Evolutionary conservation across 2,888 invertebrate genomes (phyloP), one percentile per base, ranked within the genome.

Genomic region (Lepidocyrtinus sp.): DNA sequence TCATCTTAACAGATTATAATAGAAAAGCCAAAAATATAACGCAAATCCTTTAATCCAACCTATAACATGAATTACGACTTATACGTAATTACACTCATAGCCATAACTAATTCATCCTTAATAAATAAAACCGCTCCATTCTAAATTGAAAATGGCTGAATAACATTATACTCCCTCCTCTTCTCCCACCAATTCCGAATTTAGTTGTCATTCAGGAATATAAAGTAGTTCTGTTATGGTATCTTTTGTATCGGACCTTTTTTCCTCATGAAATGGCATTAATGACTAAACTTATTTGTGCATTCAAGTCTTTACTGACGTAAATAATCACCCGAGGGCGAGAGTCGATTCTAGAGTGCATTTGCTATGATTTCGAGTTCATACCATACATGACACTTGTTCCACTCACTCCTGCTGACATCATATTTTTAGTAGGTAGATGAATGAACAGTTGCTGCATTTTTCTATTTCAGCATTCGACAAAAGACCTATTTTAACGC

Each of bases 351-450:
- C n/a, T n/a, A n/a, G 36, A 36, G 12, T 36, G 36, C 36, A 36
- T 36, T 36, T 12, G 12, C 36, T 55, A n/a, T 2, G 55, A 55
- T 55, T 55, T 55, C 3, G n/a, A 12, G 9, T 55, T n/a, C 15
- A 55, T 9, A 7, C 17, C 55, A 55, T 55, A 55, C 55, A 55
- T 55, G 55, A 55, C 55, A 55, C 55, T 55, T 55, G 55, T 55
- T 55, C 55, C n/a, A n/a, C n/a, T n/a, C n/a, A n/a, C n/a, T 55
- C 55, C 55, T 55, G 9, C 55, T 55, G 55, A 55, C 55, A 55
- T 55, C 55, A 55, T n/a, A 55, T n/a, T 55, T n/a, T 55, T 15
- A 55, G 55, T 55, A 12, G n/a, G 55, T n/a, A n/a, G 17, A 55
- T 55, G 55, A 5, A 5, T 5, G 9, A 55, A 55, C 55, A 55